Evolutionary conservation across 2,797 vertebrate genomes (phyloP).

Genomic region (Steatocranus sp.): DNA sequence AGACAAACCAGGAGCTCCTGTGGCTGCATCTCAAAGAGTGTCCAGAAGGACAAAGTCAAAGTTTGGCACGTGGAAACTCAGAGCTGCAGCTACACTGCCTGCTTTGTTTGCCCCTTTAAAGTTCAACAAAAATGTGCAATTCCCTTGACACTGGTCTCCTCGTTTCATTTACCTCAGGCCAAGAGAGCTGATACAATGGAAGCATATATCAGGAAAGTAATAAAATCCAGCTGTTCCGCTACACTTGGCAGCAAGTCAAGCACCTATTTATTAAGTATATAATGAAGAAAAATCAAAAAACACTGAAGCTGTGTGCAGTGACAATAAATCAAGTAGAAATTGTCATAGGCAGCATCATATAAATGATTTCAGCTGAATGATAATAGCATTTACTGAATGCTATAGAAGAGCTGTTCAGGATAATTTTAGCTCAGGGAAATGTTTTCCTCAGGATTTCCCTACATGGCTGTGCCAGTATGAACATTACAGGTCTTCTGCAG

Average conservation of each 20-base stretch:
- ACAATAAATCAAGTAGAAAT: conserved; percentile 55
- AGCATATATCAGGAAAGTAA: conserved; percentile 68
- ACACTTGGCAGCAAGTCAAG: conserved; percentile 57
- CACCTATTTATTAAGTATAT: conserved; percentile 63
- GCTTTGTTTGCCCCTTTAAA: conserved; percentile 69
- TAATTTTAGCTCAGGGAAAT: conserved; percentile 68
- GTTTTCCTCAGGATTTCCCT: conserved; percentile 70
- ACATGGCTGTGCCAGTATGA: conserved; percentile 64
- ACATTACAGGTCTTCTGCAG: conserved; percentile 39
- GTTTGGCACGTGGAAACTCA: conserved; percentile 34
- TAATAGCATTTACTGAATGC: conserved; percentile 30
- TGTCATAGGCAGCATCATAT: conserved; percentile 9
- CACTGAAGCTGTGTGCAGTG: neutral
- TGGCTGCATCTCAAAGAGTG: conserved; percentile 31
- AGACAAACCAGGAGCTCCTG: conserved; percentile 36
- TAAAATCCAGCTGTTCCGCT: conserved; percentile 73
- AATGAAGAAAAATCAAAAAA: conserved; percentile 28
- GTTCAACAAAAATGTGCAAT: conserved; percentile 54
- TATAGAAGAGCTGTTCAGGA: conserved; percentile 34
- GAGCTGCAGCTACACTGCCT: conserved; percentile 61
- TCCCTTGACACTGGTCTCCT: conserved; percentile 59
- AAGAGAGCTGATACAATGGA: conserved; percentile 75
- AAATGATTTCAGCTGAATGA: conserved; percentile 18
- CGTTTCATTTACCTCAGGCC: conserved; percentile 72
- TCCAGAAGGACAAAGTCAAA: conserved; percentile 14